phyloP scores from a whole-genome alignment of 2,888 invertebrate species.

The Leucophenga montana region DNA sequence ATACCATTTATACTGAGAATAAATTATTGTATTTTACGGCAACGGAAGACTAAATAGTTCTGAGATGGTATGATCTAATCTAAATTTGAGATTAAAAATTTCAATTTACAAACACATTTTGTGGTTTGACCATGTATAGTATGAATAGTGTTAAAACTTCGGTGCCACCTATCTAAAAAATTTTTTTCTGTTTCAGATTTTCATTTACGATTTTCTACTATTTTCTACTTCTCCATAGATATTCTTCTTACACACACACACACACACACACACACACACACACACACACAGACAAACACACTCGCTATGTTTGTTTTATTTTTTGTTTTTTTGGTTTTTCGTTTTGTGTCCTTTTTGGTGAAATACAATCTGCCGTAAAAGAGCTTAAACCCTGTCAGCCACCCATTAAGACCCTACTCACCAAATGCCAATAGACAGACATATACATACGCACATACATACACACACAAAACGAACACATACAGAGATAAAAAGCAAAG shows the following conservation, averaged over 20 bases:
- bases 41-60: too few relatives aligned
- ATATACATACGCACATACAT: conserved; percentile 26
- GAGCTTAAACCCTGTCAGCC: conserved; percentile 68
- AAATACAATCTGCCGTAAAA: conserved; percentile 67
- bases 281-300: too few relatives aligned
- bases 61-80: too few relatives aligned
- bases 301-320: background rate
- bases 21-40: too few relatives aligned
- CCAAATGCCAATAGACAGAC: conserved; percentile 45
- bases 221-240: background rate
- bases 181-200: conserved; percentile 12
- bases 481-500: conserved; percentile 16
- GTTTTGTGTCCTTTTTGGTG: conserved; percentile 37
- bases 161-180: too few relatives aligned
- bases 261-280: too few relatives aligned
- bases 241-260: too few relatives aligned
- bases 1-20: too few relatives aligned
- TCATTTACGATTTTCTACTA: conserved; percentile 24
- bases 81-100: too few relatives aligned
- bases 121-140: too few relatives aligned
- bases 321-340: conserved; percentile 13
- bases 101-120: too few relatives aligned
- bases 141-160: too few relatives aligned
- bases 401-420: conserved; percentile 64
- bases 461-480: conserved; percentile 11